These are phyloP conservation scores for Himalopsyche anomala DNA, from an alignment of 2,888 invertebrate genomes.

Conservation along the genomic window DNA sequence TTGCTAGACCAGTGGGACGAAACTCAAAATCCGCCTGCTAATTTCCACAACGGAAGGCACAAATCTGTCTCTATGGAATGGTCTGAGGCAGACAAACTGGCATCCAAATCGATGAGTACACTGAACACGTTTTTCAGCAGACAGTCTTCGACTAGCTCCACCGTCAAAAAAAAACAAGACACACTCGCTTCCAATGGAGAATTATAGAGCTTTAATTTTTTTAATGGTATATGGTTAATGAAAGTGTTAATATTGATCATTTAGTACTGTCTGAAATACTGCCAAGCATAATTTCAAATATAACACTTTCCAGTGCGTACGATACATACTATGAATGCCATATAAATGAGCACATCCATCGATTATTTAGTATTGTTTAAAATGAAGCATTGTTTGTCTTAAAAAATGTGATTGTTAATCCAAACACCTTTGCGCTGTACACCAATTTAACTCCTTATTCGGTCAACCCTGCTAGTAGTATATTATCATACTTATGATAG, in stretches of 20 bases:
- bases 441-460: too few species aligned
- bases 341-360: too few species aligned
- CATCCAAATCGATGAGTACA: conserved; percentile 87
- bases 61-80: conserved; percentile 87
- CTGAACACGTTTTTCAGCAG: conserved; percentile 87
- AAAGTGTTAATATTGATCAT: background rate
- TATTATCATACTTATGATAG: too few species aligned
- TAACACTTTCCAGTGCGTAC: too few species aligned
- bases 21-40: conserved; percentile 73
- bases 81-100: conserved; percentile 84
- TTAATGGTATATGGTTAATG: background rate
- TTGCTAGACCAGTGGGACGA: conserved; percentile 87
- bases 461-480: too few species aligned
- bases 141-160: conserved; percentile 76
- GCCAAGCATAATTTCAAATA: background rate
- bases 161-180: conserved; percentile 72
- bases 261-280: background rate
- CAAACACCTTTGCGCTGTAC: too few species aligned
- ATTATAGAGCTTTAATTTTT: background rate
- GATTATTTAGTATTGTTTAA: too few species aligned
- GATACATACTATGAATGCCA: too few species aligned
- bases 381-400: too few species aligned
- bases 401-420: too few species aligned
- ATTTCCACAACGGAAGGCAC: conserved; percentile 78
- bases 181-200: conserved; percentile 66